Base-by-base conservation (phyloP, 1,140 invertebrate species). In the Drosophila mayri region DNA sequence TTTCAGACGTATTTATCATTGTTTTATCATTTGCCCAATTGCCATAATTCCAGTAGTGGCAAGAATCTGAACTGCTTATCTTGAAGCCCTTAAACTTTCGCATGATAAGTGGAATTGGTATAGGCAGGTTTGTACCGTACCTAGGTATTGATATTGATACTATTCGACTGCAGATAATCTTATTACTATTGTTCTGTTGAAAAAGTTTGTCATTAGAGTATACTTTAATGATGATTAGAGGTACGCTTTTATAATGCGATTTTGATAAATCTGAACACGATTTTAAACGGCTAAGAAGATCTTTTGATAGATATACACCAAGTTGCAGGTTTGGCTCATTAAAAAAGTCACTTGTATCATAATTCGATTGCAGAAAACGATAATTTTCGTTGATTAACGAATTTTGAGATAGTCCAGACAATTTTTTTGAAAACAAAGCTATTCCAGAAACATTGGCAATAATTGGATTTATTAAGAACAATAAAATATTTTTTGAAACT, bases 41-140 rank as follows among this genome's bases (percentile, higher is more conserved):
- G 11, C 93, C 92, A 78, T 94, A 95, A 82, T 95, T 94, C 95
- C 95, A 95, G 91, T 94, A 95, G 10, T 93, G 93, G 87, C 95
- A 95, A 64, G 77, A 79, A 12, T 75, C 70, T 20, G 78, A 79
- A 38, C 79, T 60, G 52, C 81, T 73, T 58, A 83, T 4, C 83
- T 63, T 16, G 4, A 50, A 11, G 44, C 66, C 5, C 28, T 10
- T 18, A 1, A 20, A 22, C 25, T 20, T 43, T 7, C 93, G 80
- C 72, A 91, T 93, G 43, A 94, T 93, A 20, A 95, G 59, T 10
- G 94, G 93, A 46, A 95, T 76, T 11, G 93, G 83, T 71, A 92
- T 74, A 40, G 93, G 84, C 30, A 95, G 92, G 86, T 94, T 94
- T 2, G 91, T 78, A 43, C 92, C 92, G 76, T 93, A 93, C 0